These are phyloP conservation scores for Melipona beecheii DNA, from an alignment of 2,888 invertebrate species.

Conservation along the genomic window DNA sequence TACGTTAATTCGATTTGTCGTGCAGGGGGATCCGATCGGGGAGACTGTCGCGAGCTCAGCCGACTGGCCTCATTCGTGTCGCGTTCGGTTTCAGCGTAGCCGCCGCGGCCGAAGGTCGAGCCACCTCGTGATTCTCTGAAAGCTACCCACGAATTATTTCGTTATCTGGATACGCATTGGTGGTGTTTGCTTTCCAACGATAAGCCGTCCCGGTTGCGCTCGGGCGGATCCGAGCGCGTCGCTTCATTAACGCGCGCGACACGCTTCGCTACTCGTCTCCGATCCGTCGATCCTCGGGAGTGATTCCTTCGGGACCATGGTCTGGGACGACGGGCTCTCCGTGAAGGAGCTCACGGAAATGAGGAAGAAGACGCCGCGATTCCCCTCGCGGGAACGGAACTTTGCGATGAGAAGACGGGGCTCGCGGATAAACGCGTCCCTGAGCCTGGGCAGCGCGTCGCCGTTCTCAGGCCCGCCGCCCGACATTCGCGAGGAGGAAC, in stretches of 20 bases:
- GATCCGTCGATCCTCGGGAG: neutral
- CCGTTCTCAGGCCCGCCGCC: constrained; percentile 59
- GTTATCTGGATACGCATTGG: constrained; percentile 4
- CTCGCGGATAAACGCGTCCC: constrained; percentile 67
- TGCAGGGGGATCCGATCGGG: constrained; percentile 20
- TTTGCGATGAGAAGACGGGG: constrained; percentile 87
- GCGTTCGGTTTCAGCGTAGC: constrained; percentile 58
- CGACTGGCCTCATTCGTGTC: constrained; percentile 35
- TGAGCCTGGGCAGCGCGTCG: constrained; percentile 64
- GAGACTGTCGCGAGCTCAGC: constrained; percentile 6
- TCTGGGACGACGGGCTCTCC: constrained; percentile 79
- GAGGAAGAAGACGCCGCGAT: constrained; percentile 87
- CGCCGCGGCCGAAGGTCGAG: constrained; percentile 48
- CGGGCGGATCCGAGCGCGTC: neutral
- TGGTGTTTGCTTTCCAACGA: constrained; percentile 12
- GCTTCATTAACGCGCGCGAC: neutral
- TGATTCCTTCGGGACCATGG: constrained; percentile 71
- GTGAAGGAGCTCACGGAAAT: constrained; percentile 82
- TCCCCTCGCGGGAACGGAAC: constrained; percentile 89
- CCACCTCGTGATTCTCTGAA: constrained; percentile 11
- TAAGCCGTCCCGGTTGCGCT: neutral
- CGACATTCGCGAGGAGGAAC: constrained; percentile 61
- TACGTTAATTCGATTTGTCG: constrained; percentile 73
- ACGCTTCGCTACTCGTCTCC: neutral
- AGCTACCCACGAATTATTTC: neutral